phyloP scores from a whole-genome alignment of 2,888 invertebrate species.

The Eilema sororculum region DNA sequence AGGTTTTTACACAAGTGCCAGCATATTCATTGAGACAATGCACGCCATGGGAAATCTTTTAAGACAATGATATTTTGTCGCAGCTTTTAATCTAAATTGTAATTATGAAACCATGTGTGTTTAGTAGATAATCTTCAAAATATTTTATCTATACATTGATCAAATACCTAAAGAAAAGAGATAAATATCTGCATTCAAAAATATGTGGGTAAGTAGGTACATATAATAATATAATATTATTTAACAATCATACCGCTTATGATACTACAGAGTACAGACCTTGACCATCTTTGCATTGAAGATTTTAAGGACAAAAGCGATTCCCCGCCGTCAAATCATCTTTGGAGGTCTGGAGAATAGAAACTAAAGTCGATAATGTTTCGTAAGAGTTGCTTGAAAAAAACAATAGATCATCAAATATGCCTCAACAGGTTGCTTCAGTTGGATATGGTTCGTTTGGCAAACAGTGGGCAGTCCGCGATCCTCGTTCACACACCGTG shows the following conservation, averaged over 20 bases:
- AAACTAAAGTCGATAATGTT: slow-evolving; percentile 59
- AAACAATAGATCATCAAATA: slow-evolving; percentile 82
- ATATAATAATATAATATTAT: too few species aligned
- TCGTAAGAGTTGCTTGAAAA: slow-evolving; percentile 72
- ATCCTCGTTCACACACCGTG: slow-evolving; percentile 67
- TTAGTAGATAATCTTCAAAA: slow-evolving; percentile 44
- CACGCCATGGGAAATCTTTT: slow-evolving; percentile 74
- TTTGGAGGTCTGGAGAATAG: slow-evolving; percentile 2
- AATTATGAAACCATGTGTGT: slow-evolving; percentile 68
- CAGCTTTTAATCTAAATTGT: slow-evolving; percentile 67
- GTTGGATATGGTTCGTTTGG: slow-evolving; percentile 65
- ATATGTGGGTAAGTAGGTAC: background rate
- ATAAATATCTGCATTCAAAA: background rate
- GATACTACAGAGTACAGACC: background rate
- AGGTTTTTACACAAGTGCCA: slow-evolving; percentile 73
- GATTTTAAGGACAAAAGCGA: background rate
- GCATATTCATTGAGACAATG: slow-evolving; percentile 72
- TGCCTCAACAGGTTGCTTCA: slow-evolving; percentile 67
- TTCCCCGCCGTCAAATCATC: background rate
- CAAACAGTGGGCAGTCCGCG: slow-evolving; percentile 58
- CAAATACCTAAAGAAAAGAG: background rate
- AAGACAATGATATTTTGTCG: slow-evolving; percentile 65
- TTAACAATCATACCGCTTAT: background rate
- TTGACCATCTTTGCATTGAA: background rate
- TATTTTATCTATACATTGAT: slow-evolving; percentile 22